A percentile compares a stretch with the other conserved stretches of the same genome.
Evolutionary conservation across 2,888 invertebrate genomes (phyloP).

Genomic region (Thyatira batis): DNA sequence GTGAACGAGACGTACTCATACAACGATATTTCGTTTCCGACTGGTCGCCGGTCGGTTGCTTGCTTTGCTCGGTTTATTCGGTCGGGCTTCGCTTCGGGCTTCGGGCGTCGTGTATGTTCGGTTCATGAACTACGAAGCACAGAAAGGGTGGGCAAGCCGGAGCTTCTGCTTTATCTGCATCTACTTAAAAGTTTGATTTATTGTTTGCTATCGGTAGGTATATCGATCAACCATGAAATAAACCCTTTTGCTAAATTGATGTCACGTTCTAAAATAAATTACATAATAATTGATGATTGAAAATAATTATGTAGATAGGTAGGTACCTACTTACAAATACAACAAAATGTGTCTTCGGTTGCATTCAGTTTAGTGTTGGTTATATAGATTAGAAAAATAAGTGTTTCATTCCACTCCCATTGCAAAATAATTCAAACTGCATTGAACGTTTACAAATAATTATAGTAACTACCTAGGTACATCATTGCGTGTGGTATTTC

Average conservation of each 20-base stretch:
- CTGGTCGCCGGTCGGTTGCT: slow-evolving; percentile 35
- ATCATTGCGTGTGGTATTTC: slow-evolving; percentile 28
- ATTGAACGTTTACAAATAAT: slow-evolving; percentile 4
- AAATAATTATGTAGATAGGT: too few species aligned
- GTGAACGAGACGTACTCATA: slow-evolving; percentile 49
- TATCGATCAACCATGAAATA: not conserved
- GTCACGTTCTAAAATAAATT: not conserved
- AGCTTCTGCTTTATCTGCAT: slow-evolving; percentile 37
- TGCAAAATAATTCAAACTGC: not conserved
- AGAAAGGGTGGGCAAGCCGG: slow-evolving; percentile 21
- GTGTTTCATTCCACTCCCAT: too few species aligned
- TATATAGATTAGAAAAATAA: too few species aligned
- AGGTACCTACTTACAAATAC: too few species aligned
- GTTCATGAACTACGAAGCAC: slow-evolving; percentile 13
- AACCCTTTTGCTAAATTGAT: not conserved
- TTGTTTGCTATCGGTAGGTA: slow-evolving; percentile 9
- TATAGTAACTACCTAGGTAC: slow-evolving; percentile 9
- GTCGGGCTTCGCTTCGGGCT: slow-evolving; percentile 18
- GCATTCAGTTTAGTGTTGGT: too few species aligned
- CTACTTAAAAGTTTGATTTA: slow-evolving; percentile 36
- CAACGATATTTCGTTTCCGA: slow-evolving; percentile 49
- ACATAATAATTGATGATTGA: not conserved
- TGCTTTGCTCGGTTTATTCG: not conserved
- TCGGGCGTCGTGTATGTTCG: slow-evolving; percentile 24
- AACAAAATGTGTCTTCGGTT: too few species aligned